Evolutionary conservation across 2,888 invertebrate species (phyloP).

Genomic region (Parelbella ahira): DNA sequence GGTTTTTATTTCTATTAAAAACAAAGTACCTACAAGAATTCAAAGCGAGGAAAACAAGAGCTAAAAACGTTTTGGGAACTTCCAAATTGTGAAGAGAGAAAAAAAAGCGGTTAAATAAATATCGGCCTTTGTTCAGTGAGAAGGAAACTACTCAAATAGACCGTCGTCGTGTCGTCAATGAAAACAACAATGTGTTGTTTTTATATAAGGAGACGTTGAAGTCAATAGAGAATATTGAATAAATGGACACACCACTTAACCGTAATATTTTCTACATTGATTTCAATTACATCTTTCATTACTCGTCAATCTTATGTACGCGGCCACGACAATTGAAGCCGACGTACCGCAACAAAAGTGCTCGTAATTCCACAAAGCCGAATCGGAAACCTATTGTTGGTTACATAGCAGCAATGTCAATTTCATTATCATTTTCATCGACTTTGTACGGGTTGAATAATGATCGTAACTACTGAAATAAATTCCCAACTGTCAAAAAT

Average conservation of each 20-base stretch:
- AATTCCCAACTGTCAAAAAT: too few relatives aligned
- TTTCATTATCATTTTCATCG: too few relatives aligned
- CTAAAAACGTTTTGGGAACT: conserved; percentile 1
- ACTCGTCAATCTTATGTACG: too few relatives aligned
- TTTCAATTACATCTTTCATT: too few relatives aligned
- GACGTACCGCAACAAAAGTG: too few relatives aligned
- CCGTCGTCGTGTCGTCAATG: conserved; percentile 36
- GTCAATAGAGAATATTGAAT: conserved; percentile 44
- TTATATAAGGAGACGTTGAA: conserved; percentile 23
- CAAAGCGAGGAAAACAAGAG: conserved; percentile 2
- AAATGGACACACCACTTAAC: conserved; percentile 48
- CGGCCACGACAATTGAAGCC: too few relatives aligned
- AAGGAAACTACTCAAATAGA: conserved; percentile 34
- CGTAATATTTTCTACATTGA: conserved; percentile 41
- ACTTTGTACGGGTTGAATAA: too few relatives aligned
- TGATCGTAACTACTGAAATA: too few relatives aligned
- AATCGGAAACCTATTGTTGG: too few relatives aligned
- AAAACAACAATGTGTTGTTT: conserved; percentile 33
- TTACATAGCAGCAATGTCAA: too few relatives aligned
- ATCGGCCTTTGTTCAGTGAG: conserved; percentile 15
- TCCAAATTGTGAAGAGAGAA: neutral
- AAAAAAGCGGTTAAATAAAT: conserved; percentile 4
- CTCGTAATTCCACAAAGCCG: too few relatives aligned
- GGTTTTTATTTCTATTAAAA: neutral
- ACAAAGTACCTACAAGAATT: conserved; percentile 3